A percentile compares a stretch with the other conserved stretches of the same genome.
Conservation (phyloP, 2,888 invertebrate genomes). For the Brachycybe producta region DNA sequence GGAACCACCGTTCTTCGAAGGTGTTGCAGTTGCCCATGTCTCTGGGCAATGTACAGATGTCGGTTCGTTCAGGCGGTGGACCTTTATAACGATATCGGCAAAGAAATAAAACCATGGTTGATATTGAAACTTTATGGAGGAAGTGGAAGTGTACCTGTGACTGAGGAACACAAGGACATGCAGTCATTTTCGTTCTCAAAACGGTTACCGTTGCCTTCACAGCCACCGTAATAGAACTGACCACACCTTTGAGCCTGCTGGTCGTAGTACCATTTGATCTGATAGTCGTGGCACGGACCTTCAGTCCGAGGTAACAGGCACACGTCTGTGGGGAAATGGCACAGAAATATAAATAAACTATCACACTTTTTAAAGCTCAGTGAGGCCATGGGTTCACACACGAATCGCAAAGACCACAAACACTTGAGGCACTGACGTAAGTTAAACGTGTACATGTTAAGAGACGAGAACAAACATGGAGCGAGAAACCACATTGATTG, state of each 20-base stretch:
- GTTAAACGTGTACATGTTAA: no score
- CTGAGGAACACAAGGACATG: slow-evolving; percentile 46
- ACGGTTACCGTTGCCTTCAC: slow-evolving; percentile 67
- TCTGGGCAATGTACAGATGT: slow-evolving; percentile 60
- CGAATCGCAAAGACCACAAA: no score
- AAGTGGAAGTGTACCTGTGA: slow-evolving; percentile 3
- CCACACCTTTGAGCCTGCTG: slow-evolving; percentile 55
- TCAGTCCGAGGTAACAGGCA: slow-evolving; percentile 34
- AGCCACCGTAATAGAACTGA: slow-evolving; percentile 66
- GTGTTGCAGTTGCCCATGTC: slow-evolving; percentile 54
- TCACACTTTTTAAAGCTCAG: background rate
- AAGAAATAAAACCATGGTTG: no score
- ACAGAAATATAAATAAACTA: background rate
- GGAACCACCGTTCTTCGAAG: slow-evolving; percentile 45
- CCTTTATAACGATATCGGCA: no score
- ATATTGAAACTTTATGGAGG: no score
- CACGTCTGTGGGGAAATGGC: slow-evolving; percentile 21
- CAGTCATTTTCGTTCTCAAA: slow-evolving; percentile 57
- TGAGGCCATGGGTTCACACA: no score
- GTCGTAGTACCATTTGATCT: slow-evolving; percentile 35
- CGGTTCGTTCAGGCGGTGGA: slow-evolving; percentile 2
- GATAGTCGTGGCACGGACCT: slow-evolving; percentile 33
- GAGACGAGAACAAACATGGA: no score
- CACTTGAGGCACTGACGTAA: no score
- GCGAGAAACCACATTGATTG: no score